These are phyloP conservation scores for Lacerta agilis DNA, from an alignment of 2,797 vertebrate species.

Conservation along the genomic window DNA sequence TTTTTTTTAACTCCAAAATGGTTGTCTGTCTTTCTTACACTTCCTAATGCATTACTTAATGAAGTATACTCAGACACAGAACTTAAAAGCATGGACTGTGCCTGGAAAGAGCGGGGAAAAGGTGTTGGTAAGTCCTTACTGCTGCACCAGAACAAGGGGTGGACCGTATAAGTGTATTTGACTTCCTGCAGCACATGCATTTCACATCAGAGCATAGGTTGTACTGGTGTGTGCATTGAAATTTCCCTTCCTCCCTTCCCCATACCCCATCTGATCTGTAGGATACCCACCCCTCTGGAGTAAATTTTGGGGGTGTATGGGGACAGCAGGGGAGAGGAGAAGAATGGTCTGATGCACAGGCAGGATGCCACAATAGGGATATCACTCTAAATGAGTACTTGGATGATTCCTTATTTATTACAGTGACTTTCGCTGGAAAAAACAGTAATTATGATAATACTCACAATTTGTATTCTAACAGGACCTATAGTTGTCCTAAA, in stretches of 20 bases:
- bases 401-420: not conserved
- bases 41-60: not conserved
- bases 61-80: no score
- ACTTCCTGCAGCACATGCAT: not conserved
- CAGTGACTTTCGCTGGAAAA: constrained; percentile 31
- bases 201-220: not conserved
- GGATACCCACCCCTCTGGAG: no score
- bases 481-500: constrained; percentile 26
- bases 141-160: not conserved
- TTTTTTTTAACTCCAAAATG: not conserved
- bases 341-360: no score
- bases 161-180: not conserved
- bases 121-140: not conserved
- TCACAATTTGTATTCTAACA: constrained; percentile 15
- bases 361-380: not conserved
- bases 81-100: no score
- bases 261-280: no score
- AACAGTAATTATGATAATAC: constrained; percentile 7
- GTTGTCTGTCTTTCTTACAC: not conserved
- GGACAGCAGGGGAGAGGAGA: no score
- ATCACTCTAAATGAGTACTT: not conserved
- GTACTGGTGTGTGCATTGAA: no score
- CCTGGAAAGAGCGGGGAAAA: no score
- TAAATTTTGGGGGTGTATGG: no score
- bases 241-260: no score